These are phyloP conservation scores for Mustela lutreola DNA, from an alignment of 2,113 vertebrate species.

Conservation along the genomic window DNA sequence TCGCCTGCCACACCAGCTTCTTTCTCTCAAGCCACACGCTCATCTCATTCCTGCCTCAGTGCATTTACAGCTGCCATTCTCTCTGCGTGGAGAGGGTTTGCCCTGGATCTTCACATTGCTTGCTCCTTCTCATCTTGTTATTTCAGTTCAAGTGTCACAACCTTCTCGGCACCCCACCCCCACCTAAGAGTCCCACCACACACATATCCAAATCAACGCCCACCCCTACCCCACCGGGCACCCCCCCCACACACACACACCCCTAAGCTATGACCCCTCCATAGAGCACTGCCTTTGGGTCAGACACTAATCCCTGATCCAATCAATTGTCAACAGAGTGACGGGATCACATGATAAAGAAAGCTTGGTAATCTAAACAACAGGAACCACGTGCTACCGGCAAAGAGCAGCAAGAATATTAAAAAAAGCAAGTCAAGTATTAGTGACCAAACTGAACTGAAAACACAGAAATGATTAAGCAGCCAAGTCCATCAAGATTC, in stretches of 20 bases:
- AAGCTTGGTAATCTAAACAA: neutral
- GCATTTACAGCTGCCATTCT: neutral
- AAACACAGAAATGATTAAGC: constrained; percentile 57
- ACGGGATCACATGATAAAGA: constrained; percentile 40
- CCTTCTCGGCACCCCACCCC: neutral
- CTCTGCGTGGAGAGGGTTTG: neutral
- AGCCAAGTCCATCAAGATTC: neutral
- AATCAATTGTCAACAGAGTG: constrained; percentile 4
- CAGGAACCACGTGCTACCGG: neutral
- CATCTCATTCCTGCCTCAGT: neutral
- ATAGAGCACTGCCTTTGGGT: neutral
- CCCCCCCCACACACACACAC: neutral
- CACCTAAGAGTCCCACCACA: neutral
- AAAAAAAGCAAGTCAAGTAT: neutral
- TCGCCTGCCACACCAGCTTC: neutral
- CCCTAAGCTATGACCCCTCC: neutral
- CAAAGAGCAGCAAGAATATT: neutral
- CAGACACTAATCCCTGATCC: constrained; percentile 47
- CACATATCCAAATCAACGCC: neutral
- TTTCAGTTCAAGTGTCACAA: constrained; percentile 16
- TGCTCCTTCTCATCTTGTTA: neutral
- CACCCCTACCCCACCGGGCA: neutral
- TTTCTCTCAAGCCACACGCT: neutral
- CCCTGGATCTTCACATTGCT: neutral
- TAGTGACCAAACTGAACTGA: neutral